Conservation (phyloP, 1,140 invertebrate genomes). For the Meteorus sp. region DNA sequence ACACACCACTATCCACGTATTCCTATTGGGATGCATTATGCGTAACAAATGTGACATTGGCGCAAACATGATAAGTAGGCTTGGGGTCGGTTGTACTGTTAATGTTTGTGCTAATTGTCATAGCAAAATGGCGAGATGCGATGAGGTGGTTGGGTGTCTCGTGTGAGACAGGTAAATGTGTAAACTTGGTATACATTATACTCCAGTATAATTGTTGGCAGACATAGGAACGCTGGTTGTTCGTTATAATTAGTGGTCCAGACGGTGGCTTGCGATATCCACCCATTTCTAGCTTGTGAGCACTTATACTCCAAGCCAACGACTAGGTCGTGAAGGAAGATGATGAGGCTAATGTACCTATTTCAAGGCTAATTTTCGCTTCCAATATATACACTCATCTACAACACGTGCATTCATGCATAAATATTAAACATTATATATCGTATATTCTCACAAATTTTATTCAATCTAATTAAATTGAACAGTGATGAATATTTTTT, state of each 20-base stretch:
- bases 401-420: conserved; percentile 22
- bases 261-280: conserved; percentile 22
- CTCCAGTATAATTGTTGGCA: conserved; percentile 19
- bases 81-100: not conserved
- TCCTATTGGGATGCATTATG: too few relatives aligned
- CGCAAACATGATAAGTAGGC: too few relatives aligned
- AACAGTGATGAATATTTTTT: too few relatives aligned
- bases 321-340: not conserved
- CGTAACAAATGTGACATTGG: too few relatives aligned
- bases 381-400: conserved; percentile 10
- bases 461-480: too few relatives aligned
- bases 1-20: too few relatives aligned
- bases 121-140: not conserved
- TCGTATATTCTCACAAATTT: too few relatives aligned
- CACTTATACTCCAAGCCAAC: not conserved
- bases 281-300: conserved; percentile 7
- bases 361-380: conserved; percentile 32
- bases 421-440: not conserved
- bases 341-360: conserved; percentile 31
- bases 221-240: conserved; percentile 28
- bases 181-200: conserved; percentile 23
- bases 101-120: not conserved
- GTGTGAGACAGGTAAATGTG: too few relatives aligned
- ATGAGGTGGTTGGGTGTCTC: too few relatives aligned
- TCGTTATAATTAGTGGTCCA: conserved; percentile 39